Percentiles rank a stretch among this genome's conserved stretches.
phyloP scores from a whole-genome alignment of 1,140 invertebrate species.

The Drosophila kikkawai region DNA sequence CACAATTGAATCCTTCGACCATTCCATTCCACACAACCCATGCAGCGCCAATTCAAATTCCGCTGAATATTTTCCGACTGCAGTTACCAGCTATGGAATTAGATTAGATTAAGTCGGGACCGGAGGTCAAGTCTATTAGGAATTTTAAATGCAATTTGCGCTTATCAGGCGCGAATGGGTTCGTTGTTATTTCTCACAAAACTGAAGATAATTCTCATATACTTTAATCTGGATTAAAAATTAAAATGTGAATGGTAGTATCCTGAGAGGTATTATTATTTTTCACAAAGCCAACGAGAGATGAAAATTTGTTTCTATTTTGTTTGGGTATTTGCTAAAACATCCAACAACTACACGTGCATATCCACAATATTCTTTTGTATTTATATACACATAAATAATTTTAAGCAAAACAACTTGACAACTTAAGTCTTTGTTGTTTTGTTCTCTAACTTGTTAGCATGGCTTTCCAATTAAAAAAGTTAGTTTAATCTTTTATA shows the following conservation, averaged over 20 bases:
- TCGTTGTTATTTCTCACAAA: not conserved
- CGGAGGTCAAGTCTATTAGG: slow-evolving; percentile 21
- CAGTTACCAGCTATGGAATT: slow-evolving; percentile 50
- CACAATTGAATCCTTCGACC: slow-evolving; percentile 61
- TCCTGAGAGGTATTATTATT: not conserved
- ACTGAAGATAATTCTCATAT: not conserved
- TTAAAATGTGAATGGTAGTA: not conserved
- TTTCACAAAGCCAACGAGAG: no score
- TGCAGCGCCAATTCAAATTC: slow-evolving; percentile 37
- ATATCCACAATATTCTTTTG: not conserved
- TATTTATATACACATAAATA: not conserved
- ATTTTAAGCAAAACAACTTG: not conserved
- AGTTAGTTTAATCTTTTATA: no score
- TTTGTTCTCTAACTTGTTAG: not conserved
- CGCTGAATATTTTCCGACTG: slow-evolving; percentile 29
- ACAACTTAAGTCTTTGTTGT: not conserved
- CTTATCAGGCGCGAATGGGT: slow-evolving; percentile 13
- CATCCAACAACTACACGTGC: not conserved
- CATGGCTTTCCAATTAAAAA: not conserved
- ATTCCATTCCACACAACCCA: not conserved
- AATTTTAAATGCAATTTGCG: slow-evolving; percentile 74
- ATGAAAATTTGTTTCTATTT: not conserved
- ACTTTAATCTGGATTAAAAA: not conserved
- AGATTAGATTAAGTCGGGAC: slow-evolving; percentile 52
- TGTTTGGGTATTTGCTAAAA: not conserved